Percentiles rank a stretch among this genome's conserved stretches.
These are phyloP conservation scores for Nipponia nippon DNA, from an alignment of 2,113 vertebrate genomes.

Conservation along the genomic window DNA sequence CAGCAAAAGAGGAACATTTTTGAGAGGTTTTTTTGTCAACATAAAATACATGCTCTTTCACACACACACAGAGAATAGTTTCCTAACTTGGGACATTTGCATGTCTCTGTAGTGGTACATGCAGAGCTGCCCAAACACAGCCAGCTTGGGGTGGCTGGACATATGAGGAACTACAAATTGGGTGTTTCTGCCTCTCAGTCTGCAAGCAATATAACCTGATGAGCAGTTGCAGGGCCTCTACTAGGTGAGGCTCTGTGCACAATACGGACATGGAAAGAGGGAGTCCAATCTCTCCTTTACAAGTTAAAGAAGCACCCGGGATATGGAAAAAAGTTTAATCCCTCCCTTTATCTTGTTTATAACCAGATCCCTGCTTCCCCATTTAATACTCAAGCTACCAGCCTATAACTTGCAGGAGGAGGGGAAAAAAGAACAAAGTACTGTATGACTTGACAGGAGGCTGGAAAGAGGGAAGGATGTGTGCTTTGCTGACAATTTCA, in stretches of 20 bases:
- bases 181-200: background rate
- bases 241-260: background rate
- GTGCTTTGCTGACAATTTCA: background rate
- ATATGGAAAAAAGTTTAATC: background rate
- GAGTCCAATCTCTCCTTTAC: background rate
- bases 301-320: background rate
- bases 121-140: background rate
- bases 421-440: background rate
- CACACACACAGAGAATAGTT: background rate
- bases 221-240: background rate
- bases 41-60: background rate
- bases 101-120: rapidly evolving
- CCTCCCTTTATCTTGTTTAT: background rate
- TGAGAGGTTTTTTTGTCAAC: background rate
- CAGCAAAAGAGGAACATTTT: background rate
- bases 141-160: background rate
- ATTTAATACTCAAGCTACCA: background rate
- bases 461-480: background rate
- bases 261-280: rapidly evolving
- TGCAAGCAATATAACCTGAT: background rate
- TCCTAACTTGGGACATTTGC: background rate
- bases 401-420: background rate
- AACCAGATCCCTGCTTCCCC: background rate
- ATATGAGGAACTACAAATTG: background rate
- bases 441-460: background rate